Conservation (phyloP, 2,888 invertebrate genomes). For the Portevinia maculata region DNA sequence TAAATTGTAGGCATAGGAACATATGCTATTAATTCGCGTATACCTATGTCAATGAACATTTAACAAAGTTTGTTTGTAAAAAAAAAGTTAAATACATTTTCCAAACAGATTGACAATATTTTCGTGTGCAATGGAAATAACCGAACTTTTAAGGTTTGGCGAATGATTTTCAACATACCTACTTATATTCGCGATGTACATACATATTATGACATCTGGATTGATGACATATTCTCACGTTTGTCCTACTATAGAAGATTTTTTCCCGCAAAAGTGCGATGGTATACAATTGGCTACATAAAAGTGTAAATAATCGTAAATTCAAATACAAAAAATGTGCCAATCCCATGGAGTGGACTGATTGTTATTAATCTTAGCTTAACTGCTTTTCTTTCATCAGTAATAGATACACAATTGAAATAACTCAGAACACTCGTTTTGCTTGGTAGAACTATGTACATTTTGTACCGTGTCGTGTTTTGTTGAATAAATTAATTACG, state of each 20-base stretch:
- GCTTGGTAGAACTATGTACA: neutral
- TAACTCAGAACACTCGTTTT: neutral
- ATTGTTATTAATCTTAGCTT: neutral
- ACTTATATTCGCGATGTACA: neutral
- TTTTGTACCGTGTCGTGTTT: too few species aligned
- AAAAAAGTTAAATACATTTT: neutral
- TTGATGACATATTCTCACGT: constrained; percentile 62
- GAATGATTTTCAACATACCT: constrained; percentile 1
- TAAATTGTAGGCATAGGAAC: too few species aligned
- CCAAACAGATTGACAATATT: constrained; percentile 12
- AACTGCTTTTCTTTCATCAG: constrained; percentile 1
- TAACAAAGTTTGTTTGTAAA: constrained; percentile 3
- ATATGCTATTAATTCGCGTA: too few species aligned
- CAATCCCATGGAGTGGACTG: constrained; percentile 35
- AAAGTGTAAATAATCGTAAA: constrained; percentile 45
- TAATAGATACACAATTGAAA: neutral
- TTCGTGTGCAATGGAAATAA: constrained; percentile 36
- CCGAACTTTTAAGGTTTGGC: constrained; percentile 45
- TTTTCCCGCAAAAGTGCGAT: constrained; percentile 17
- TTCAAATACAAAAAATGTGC: constrained; percentile 49
- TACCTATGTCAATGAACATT: neutral
- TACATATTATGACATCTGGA: constrained; percentile 19
- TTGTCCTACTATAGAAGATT: constrained; percentile 21
- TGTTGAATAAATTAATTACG: too few species aligned
- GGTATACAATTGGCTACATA: constrained; percentile 26